phyloP scores from a whole-genome alignment of 2,113 vertebrate genomes.

The Mus pahari region DNA sequence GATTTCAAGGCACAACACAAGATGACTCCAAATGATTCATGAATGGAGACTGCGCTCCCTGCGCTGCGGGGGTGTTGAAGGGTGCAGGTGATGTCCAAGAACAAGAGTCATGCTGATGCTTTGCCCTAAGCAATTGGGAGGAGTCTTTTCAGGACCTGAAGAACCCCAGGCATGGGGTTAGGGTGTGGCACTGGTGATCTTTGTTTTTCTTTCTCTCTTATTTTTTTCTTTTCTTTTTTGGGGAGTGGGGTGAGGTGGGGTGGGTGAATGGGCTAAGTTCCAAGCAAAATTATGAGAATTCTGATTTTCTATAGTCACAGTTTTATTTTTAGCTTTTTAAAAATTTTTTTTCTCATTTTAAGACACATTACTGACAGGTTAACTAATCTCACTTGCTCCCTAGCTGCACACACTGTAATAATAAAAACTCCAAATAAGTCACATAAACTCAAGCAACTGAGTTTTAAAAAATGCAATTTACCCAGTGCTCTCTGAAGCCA shows the following conservation, averaged over 20 bases:
- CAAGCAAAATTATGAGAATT: not conserved
- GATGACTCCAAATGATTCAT: constrained; percentile 58
- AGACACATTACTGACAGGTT: not conserved
- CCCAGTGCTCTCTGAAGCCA: constrained; percentile 10
- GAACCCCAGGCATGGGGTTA: not conserved
- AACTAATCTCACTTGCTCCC: not conserved
- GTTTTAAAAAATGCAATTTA: not conserved
- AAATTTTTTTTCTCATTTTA: not conserved
- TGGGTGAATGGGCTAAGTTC: not conserved
- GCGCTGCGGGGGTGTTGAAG: constrained; percentile 22
- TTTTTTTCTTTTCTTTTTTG: not conserved
- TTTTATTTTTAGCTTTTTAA: not conserved
- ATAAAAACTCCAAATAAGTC: constrained; percentile 38
- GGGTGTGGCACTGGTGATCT: not conserved
- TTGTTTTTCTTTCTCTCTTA: not conserved
- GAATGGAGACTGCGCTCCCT: constrained; percentile 38
- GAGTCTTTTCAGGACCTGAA: not conserved
- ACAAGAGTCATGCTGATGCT: constrained; percentile 5
- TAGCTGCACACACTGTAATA: not conserved
- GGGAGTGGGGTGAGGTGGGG: not conserved
- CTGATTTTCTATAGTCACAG: not conserved
- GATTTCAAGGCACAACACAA: constrained; percentile 13
- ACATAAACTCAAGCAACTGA: constrained; percentile 8
- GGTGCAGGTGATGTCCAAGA: constrained; percentile 62
- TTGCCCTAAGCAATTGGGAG: not conserved